Evolutionary conservation across 2,888 invertebrate species (phyloP).

Genomic region (Tetropium fuscum): DNA sequence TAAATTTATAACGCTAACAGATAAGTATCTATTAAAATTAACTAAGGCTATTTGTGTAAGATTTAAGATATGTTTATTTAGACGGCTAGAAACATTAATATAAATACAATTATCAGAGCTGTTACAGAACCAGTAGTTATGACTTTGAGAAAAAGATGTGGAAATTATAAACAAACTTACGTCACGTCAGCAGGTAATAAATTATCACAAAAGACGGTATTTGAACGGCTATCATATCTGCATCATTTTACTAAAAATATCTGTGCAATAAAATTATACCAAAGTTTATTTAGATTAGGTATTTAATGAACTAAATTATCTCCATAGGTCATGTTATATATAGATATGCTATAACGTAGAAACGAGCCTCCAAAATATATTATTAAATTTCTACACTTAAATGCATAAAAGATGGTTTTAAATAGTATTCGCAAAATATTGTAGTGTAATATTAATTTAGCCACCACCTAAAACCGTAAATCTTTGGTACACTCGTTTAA

Average conservation of each 20-base stretch:
- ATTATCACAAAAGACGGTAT: conserved; percentile 15
- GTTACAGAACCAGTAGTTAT: conserved; percentile 22
- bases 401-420: too few species aligned
- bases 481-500: not conserved
- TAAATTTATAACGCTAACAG: conserved; percentile 11
- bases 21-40: conserved; percentile 10
- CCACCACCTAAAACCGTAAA: too few species aligned
- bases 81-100: conserved; percentile 21
- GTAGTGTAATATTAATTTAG: too few species aligned
- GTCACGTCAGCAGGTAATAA: conserved; percentile 19
- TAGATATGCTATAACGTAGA: not conserved
- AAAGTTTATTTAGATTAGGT: not conserved
- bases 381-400: too few species aligned
- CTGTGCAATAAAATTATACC: not conserved
- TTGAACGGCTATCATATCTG: conserved; percentile 11
- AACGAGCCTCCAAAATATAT: too few species aligned
- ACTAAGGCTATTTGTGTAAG: conserved; percentile 7
- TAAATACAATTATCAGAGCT: conserved; percentile 22
- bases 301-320: not conserved
- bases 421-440: too few species aligned
- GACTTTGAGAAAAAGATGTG: conserved; percentile 21
- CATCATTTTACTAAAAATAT: not conserved
- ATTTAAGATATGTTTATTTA: conserved; percentile 17
- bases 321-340: not conserved
- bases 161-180: conserved; percentile 15